phyloP scores from a whole-genome alignment of 2,888 invertebrate genomes.

The Aethes cnicana region DNA sequence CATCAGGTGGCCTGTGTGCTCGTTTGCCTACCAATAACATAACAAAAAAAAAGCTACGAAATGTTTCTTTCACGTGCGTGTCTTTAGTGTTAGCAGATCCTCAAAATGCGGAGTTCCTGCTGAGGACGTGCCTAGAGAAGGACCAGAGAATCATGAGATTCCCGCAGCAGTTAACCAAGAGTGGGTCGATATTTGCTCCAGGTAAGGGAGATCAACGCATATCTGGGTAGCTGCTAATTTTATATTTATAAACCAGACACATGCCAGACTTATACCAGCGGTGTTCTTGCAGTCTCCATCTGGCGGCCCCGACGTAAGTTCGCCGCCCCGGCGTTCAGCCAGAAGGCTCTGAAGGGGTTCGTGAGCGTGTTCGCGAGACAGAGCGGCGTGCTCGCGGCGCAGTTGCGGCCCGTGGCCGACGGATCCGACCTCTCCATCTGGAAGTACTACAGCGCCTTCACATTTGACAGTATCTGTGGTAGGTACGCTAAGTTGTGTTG shows the following conservation, averaged over 20 bases:
- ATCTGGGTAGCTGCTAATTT: too few relatives aligned
- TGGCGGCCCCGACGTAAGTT: slow-evolving; percentile 4
- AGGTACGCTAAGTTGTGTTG: too few relatives aligned
- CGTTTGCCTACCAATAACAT: too few relatives aligned
- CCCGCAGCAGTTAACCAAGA: neutral
- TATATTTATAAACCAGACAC: too few relatives aligned
- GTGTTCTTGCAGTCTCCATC: neutral
- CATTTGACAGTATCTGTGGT: neutral
- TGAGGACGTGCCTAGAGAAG: neutral
- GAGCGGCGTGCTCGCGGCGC: neutral
- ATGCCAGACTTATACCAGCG: too few relatives aligned
- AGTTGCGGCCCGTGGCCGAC: neutral
- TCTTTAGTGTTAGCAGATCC: neutral
- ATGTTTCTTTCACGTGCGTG: too few relatives aligned
- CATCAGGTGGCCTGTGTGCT: too few relatives aligned
- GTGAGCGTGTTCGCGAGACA: neutral
- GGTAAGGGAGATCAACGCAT: neutral
- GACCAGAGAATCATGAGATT: neutral
- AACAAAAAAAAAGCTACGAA: too few relatives aligned
- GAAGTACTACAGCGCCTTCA: neutral
- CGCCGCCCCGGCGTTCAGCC: neutral
- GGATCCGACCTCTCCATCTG: neutral
- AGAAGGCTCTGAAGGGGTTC: neutral
- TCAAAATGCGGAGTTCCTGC: neutral
- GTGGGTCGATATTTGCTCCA: neutral